Percentiles rank a stretch among this genome's conserved stretches.
These are phyloP conservation scores for Spatulosminthurus flaviceps DNA, from an alignment of 2,888 invertebrate genomes.

Conservation along the genomic window DNA sequence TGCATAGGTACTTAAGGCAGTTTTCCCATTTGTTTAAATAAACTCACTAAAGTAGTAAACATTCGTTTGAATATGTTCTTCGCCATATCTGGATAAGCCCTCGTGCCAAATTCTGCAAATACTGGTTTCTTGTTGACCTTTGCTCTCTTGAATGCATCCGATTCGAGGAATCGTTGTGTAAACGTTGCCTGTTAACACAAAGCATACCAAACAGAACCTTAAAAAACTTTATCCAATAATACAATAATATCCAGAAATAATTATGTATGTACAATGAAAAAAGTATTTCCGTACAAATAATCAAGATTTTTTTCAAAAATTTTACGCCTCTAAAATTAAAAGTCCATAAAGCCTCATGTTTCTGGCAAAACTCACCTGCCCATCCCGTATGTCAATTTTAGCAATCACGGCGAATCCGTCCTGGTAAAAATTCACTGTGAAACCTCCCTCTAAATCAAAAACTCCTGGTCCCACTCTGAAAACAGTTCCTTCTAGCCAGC, in stretches of 20 bases:
- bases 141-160: slow-evolving; percentile 67
- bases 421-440: slow-evolving; percentile 67
- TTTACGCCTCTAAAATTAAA: too few relatives aligned
- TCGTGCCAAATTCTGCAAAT: slow-evolving; percentile 67
- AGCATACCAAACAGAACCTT: not conserved
- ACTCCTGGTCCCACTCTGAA: slow-evolving; percentile 69
- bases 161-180: slow-evolving; percentile 66
- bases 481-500: slow-evolving; percentile 67
- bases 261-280: too few relatives aligned
- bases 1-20: not conserved
- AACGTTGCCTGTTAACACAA: slow-evolving; percentile 63
- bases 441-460: slow-evolving; percentile 67
- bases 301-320: too few relatives aligned
- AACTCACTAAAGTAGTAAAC: slow-evolving; percentile 54
- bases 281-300: too few relatives aligned
- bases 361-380: slow-evolving; percentile 62
- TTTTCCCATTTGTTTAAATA: not conserved
- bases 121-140: slow-evolving; percentile 67
- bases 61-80: slow-evolving; percentile 54
- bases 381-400: slow-evolving; percentile 66
- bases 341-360: too few relatives aligned
- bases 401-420: slow-evolving; percentile 69
- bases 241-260: too few relatives aligned
- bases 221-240: too few relatives aligned
- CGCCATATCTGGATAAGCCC: slow-evolving; percentile 58